Base-by-base conservation (phyloP, 2,113 vertebrate genomes). In the Castor canadensis region DNA sequence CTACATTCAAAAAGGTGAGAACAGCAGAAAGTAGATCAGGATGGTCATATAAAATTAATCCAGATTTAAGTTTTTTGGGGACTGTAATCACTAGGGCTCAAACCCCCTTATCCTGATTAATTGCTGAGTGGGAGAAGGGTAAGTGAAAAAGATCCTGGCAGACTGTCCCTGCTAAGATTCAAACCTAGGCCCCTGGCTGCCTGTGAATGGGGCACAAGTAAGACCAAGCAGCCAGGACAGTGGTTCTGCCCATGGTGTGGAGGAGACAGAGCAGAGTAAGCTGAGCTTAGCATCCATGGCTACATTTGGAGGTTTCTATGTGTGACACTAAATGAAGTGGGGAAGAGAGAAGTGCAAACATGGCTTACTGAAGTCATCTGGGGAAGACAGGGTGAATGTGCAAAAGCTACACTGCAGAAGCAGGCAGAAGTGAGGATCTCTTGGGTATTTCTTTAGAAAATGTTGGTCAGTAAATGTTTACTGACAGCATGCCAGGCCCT, bases 351-450 rank as follows among this genome's bases (percentile, higher is more conserved):
- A 75, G 86, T 45, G 45, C 90, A 87, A 83, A 90, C 95, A 92
- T 94, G 87, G 96, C 95, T 95, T 93, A 92, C 93, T 94, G 93
- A 97, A 94, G 47, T 32, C 92, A 66, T 89, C 71, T 82, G n/a
- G 75, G 98, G 98, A 97, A 98, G 97, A 98, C 96, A 49, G 95
- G 77, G 93, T 40, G 9, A 91, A 75, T 91, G 96, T 96, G 91
- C 96, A 93, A 79, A n/a, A 71, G 77, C 62, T 54, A 86, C 52
- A 35, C 80, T 64, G 87, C 43, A 52, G 64, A 85, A 86, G 96
- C 94, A 95, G 96, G 84, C 75, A 82, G 52, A n/a, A 19, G 81
- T 87, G 28, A 72, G 45, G 75, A n/a, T n/a, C 7, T 58, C 62
- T 64, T 84, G 40, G 30, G 81, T 45, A 83, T 47, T 76, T n/a